Evolutionary conservation across 1,140 invertebrate genomes (phyloP), one percentile per base, ranked within the genome.

Genomic region (Colletes gigas): DNA sequence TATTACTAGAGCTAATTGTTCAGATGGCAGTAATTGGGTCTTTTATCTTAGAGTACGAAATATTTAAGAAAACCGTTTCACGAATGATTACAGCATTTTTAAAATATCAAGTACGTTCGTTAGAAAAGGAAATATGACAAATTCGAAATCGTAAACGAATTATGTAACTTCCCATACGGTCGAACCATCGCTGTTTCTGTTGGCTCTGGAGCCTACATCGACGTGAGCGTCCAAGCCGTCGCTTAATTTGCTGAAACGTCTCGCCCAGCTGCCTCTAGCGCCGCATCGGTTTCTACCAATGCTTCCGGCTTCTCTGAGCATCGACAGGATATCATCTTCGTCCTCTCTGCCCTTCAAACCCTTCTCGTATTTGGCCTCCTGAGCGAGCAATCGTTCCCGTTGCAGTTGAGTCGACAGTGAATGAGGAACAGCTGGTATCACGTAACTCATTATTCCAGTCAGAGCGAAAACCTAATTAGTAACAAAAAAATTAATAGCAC

Each of bases 381-480:
- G 98, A 1, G 97, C 97, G 10, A 98, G 93, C 3, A 98, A 92
- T 41, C 96, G 95, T 90, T 99, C 98, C 1, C 97, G 92, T 81
- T 97, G 95, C 70, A 98, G 96, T 91, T 98, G 98, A 0, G 97
- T 97, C 10, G 88, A 85, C 52, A 97, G 94, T 78, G 97, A 96
- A 30, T 95, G 95, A 0, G 98, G 98, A 0, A 98, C 95, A 86
- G 98, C 98, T 0, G 98, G 98, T 87, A 99, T 99, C 30, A 97
- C 95, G 88, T 98, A 98, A 59, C 98, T 97, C 95, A 99, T 97
- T 15, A 99, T 94, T 0, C 98, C 97, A 1, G 98, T 99, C 5
- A 99, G 91, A 0, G 97, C 96, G 88, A 99, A 98, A 0, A 99
- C 98, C 98, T 99, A 92, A 19, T 94, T 90, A 19, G 41, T 41